A percentile compares a stretch with the other conserved stretches of the same genome.
phyloP scores from a whole-genome alignment of 2,888 invertebrate genomes.

The Ceratothoa steindachneri region DNA sequence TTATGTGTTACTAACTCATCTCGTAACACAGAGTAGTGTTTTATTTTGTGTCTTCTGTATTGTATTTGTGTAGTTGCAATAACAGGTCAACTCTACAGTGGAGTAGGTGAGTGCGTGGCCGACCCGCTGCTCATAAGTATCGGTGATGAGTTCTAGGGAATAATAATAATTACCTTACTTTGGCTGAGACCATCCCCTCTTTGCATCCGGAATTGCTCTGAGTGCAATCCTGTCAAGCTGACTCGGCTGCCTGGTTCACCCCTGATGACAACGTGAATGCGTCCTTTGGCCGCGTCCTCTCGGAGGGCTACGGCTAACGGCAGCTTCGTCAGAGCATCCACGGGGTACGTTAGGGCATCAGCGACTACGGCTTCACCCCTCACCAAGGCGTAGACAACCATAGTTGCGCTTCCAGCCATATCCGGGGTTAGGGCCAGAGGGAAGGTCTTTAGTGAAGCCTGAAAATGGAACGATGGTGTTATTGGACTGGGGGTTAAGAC shows the following conservation, averaged over 20 bases:
- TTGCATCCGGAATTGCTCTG: neutral
- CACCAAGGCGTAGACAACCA: slow-evolving; percentile 81
- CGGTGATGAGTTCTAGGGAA: no score
- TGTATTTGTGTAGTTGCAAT: no score
- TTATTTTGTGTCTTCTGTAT: no score
- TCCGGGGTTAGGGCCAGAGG: slow-evolving; percentile 56
- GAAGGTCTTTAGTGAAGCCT: slow-evolving; percentile 64
- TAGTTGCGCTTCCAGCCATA: slow-evolving; percentile 79
- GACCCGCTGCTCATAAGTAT: no score
- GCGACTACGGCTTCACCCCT: slow-evolving; percentile 73
- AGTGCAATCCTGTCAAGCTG: neutral
- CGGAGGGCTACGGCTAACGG: slow-evolving; percentile 55
- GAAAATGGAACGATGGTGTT: slow-evolving; percentile 61
- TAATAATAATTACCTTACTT: no score
- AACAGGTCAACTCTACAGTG: no score
- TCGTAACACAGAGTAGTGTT: no score
- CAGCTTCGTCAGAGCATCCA: slow-evolving; percentile 88
- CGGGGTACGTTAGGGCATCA: slow-evolving; percentile 92
- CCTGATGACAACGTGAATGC: neutral
- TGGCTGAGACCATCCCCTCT: neutral
- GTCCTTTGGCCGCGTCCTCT: neutral
- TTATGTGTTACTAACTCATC: no score
- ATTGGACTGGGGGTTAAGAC: no score
- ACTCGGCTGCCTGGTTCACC: neutral
- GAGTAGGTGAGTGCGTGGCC: no score